These are phyloP conservation scores for Paramormyrops kingsleyae DNA, from an alignment of 2,113 vertebrate genomes.

Conservation along the genomic window DNA sequence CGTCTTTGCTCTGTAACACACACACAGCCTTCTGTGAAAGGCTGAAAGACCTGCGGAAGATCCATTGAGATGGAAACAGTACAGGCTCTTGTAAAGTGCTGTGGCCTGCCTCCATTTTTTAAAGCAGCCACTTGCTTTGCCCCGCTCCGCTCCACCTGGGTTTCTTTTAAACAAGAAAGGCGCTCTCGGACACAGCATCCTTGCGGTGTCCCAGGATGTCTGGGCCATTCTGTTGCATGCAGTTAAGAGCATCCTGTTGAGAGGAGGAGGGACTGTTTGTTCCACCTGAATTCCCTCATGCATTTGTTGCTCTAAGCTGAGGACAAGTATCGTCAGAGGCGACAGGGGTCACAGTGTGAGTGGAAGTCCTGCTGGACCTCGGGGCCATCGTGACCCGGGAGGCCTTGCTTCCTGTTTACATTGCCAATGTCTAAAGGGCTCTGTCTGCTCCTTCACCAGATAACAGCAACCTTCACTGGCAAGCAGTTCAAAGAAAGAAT, in stretches of 20 bases:
- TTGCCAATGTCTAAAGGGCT: background rate
- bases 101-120: background rate
- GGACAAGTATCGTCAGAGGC: background rate
- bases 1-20: background rate
- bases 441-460: background rate
- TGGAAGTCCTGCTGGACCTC: background rate
- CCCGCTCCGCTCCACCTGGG: background rate
- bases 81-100: background rate
- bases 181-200: background rate
- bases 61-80: background rate
- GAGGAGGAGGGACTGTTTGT: background rate
- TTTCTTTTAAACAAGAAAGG: background rate
- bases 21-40: background rate
- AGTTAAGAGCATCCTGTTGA: background rate
- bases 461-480: background rate
- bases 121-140: background rate
- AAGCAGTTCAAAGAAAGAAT: background rate
- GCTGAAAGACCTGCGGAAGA: background rate
- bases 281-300: background rate
- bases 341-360: background rate
- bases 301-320: background rate
- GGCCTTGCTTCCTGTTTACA: background rate
- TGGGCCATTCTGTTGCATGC: background rate
- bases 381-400: background rate
- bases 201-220: background rate